These are phyloP conservation scores for Drosophila azteca DNA, from an alignment of 1,140 invertebrate species.

Conservation along the genomic window DNA sequence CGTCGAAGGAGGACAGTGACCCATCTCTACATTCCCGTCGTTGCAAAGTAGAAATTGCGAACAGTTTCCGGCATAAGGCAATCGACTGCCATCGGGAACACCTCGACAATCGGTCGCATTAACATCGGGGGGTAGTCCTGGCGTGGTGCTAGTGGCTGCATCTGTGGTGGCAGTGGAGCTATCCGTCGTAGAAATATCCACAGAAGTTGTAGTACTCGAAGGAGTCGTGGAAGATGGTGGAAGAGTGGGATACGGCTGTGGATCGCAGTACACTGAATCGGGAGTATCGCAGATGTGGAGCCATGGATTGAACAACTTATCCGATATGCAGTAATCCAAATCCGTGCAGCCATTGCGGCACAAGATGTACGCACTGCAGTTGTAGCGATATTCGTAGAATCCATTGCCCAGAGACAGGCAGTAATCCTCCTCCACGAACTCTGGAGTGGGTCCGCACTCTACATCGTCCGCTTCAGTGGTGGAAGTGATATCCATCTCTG, in stretches of 20 bases:
- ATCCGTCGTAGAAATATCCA: constrained; percentile 11
- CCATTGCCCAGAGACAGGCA: constrained; percentile 50
- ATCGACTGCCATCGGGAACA: constrained; percentile 17
- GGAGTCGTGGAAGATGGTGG: constrained; percentile 6
- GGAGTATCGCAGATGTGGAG: constrained; percentile 69
- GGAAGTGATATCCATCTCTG: constrained; percentile 4
- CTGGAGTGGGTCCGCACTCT: constrained; percentile 37
- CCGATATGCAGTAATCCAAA: constrained; percentile 55
- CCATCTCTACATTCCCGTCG: constrained; percentile 41
- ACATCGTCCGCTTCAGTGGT: constrained; percentile 33
- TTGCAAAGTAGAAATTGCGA: constrained; percentile 54
- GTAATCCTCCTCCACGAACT: constrained; percentile 36
- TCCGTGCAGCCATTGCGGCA: constrained; percentile 62
- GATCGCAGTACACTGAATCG: constrained; percentile 48
- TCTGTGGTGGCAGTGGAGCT: constrained; percentile 7
- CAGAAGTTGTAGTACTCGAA: constrained; percentile 17
- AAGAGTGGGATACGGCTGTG: constrained; percentile 43
- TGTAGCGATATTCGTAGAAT: constrained; percentile 59
- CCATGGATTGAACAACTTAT: constrained; percentile 55
- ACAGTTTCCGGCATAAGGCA: constrained; percentile 66
- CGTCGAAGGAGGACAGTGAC: constrained; percentile 35
- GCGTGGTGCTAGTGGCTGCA: constrained; percentile 31
- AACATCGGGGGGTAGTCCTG: constrained; percentile 50
- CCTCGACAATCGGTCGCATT: constrained; percentile 43
- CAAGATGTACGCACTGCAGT: constrained; percentile 57